phyloP scores from a whole-genome alignment of 1,140 invertebrate species.

The Nephila pilipes region DNA sequence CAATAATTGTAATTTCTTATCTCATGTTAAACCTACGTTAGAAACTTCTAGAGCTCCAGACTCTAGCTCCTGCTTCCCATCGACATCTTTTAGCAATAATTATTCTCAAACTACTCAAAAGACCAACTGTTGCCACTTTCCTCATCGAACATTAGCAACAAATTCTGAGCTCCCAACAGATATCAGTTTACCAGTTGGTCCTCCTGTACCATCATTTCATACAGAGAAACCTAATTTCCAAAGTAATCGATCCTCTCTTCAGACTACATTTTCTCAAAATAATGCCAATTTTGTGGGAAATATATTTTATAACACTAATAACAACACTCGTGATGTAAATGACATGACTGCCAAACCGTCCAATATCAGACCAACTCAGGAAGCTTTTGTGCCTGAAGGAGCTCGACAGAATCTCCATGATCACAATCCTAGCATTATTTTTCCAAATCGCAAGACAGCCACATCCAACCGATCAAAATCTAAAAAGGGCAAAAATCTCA shows the following conservation, averaged over 20 bases:
- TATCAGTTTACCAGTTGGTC: constrained; percentile 50
- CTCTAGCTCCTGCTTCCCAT: constrained; percentile 48
- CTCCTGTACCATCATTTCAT: constrained; percentile 62
- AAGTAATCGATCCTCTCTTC: constrained; percentile 32
- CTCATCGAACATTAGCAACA: constrained; percentile 18
- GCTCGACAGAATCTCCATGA: constrained; percentile 58
- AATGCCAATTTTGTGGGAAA: constrained; percentile 65
- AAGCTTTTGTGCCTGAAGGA: constrained; percentile 71
- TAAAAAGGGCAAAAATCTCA: constrained; percentile 32
- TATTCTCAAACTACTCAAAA: constrained; percentile 66
- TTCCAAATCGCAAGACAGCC: constrained; percentile 51
- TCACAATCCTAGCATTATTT: constrained; percentile 36
- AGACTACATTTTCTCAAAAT: constrained; percentile 61
- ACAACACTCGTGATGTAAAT: constrained; percentile 44
- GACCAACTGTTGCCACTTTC: constrained; percentile 65
- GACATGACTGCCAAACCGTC: constrained; percentile 71
- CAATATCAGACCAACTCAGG: constrained; percentile 68
- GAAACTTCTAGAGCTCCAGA: constrained; percentile 63
- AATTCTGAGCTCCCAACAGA: constrained; percentile 42
- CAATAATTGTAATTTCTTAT: constrained; percentile 72
- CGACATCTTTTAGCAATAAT: constrained; percentile 53
- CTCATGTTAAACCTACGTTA: constrained; percentile 61
- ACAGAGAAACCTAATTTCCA: constrained; percentile 59
- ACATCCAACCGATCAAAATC: constrained; percentile 63
- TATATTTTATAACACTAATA: constrained; percentile 63